These are phyloP conservation scores for Synergus japonicus DNA, from an alignment of 2,888 invertebrate genomes.

Conservation along the genomic window DNA sequence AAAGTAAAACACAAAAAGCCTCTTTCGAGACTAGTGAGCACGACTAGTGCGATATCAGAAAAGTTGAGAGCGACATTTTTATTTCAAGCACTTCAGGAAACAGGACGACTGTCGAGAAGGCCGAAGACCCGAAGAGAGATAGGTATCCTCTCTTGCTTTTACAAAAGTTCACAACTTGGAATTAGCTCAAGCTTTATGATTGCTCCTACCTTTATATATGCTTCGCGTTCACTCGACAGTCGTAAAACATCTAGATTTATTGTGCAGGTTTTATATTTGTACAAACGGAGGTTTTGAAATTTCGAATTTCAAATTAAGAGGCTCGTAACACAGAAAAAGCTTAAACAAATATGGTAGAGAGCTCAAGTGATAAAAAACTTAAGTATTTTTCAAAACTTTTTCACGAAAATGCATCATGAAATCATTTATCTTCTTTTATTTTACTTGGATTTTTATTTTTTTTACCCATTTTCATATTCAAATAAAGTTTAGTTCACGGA, in stretches of 20 bases:
- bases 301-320: conserved; percentile 33
- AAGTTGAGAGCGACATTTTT: conserved; percentile 22
- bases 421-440: not conserved
- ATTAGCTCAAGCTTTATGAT: conserved; percentile 41
- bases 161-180: conserved; percentile 39
- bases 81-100: conserved; percentile 15
- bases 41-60: conserved; percentile 18
- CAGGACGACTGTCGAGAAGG: conserved; percentile 29
- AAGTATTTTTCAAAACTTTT: conserved; percentile 4
- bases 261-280: conserved; percentile 22
- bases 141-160: conserved; percentile 33
- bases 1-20: conserved; percentile 14
- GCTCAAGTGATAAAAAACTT: not conserved
- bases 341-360: not conserved
- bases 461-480: not conserved
- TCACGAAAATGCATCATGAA: not conserved
- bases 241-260: conserved; percentile 36
- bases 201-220: conserved; percentile 33
- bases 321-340: conserved; percentile 19
- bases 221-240: conserved; percentile 27
- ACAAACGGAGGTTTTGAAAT: conserved; percentile 23
- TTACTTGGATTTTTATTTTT: not conserved
- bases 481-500: not conserved
- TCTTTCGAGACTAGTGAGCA: not conserved
- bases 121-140: conserved; percentile 27